phyloP scores from a whole-genome alignment of 2,797 vertebrate genomes.

The Taenioides sp. region DNA sequence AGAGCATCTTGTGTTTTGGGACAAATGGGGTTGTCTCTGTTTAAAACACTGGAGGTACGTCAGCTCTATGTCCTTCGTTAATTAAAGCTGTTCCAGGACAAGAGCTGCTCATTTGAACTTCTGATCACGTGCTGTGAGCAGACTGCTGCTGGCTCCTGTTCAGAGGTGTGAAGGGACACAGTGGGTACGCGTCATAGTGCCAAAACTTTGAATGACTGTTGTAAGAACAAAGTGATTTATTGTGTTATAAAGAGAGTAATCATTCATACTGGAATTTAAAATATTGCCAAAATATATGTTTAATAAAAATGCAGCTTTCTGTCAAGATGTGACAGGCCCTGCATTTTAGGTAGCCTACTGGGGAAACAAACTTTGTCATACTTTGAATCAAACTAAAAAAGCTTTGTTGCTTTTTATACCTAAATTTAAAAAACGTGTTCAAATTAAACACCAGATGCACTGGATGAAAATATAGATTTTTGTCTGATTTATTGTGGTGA shows the following conservation, averaged over 20 bases:
- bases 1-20: constrained; percentile 29
- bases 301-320: not conserved
- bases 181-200: not conserved
- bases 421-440: no score
- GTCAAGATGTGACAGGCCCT: not conserved
- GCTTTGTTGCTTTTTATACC: no score
- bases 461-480: no score
- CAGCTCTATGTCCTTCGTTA: constrained; percentile 24
- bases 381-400: no score
- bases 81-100: constrained; percentile 30
- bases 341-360: not conserved
- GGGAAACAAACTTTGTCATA: no score
- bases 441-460: no score
- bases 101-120: constrained; percentile 17
- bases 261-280: not conserved
- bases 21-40: constrained; percentile 17
- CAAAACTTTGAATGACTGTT: not conserved
- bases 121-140: constrained; percentile 16
- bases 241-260: not conserved
- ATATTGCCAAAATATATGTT: not conserved
- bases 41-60: constrained; percentile 32
- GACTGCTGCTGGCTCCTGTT: constrained; percentile 7
- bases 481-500: no score
- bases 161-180: not conserved
- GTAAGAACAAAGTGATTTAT: not conserved